Evolutionary conservation across 2,888 invertebrate genomes (phyloP).

Genomic region (Unio delphinus): DNA sequence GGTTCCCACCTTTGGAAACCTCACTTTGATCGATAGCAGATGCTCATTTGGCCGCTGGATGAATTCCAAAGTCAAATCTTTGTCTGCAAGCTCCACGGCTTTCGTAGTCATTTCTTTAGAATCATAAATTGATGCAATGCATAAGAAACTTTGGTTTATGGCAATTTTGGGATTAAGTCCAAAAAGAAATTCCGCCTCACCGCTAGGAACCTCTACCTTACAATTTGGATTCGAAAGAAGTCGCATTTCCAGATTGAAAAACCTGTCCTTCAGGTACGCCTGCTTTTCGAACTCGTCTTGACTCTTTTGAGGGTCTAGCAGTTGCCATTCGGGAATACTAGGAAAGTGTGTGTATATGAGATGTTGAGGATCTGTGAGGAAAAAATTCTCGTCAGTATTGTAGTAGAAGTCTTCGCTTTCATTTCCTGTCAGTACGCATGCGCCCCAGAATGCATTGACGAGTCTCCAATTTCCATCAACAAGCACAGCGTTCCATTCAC

Average conservation of each 20-base stretch:
- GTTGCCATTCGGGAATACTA: constrained; percentile 57
- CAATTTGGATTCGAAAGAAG: constrained; percentile 50
- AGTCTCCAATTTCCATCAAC: constrained; percentile 40
- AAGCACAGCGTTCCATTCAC: constrained; percentile 45
- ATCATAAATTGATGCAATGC: constrained; percentile 49
- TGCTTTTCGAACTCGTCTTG: constrained; percentile 56
- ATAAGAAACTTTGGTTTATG: constrained; percentile 46
- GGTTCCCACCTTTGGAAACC: constrained; percentile 53
- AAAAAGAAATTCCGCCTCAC: constrained; percentile 57
- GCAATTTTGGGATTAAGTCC: constrained; percentile 46
- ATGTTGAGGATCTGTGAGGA: constrained; percentile 63
- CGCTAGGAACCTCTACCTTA: constrained; percentile 47
- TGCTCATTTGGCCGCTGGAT: constrained; percentile 48
- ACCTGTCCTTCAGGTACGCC: constrained; percentile 63
- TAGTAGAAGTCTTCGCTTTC: constrained; percentile 45
- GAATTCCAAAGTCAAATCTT: constrained; percentile 47
- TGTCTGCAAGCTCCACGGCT: constrained; percentile 38
- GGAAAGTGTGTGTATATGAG: constrained; percentile 62
- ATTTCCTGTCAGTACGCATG: constrained; percentile 49
- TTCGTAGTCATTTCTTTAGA: constrained; percentile 23
- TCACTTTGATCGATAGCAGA: constrained; percentile 42
- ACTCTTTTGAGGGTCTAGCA: constrained; percentile 47
- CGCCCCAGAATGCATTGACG: constrained; percentile 46
- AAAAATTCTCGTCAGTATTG: constrained; percentile 63
- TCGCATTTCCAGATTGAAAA: constrained; percentile 58